A percentile compares a stretch with the other conserved stretches of the same genome.
phyloP scores from a whole-genome alignment of 2,888 invertebrate genomes.

The Incurvaria masculella region DNA sequence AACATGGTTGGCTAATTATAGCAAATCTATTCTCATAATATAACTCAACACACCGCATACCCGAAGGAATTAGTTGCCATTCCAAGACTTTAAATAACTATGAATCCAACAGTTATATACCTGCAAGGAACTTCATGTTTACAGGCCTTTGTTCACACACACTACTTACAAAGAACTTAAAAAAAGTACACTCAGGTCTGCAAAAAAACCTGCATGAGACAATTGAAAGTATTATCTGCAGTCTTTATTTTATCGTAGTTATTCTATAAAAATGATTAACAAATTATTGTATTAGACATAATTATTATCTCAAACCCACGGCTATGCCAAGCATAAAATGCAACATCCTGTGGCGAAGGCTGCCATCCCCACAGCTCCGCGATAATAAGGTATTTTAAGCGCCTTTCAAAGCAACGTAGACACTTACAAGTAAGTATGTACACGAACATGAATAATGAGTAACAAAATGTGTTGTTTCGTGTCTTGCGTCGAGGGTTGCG shows the following conservation, averaged over 20 bases:
- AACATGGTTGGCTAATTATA: too few species aligned
- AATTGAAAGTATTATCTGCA: slow-evolving; percentile 1
- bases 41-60: too few species aligned
- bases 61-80: too few species aligned
- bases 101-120: too few species aligned
- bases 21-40: too few species aligned
- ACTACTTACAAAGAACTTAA: too few species aligned
- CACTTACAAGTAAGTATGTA: not conserved
- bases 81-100: too few species aligned
- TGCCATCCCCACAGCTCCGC: not conserved
- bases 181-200: not conserved
- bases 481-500: not conserved
- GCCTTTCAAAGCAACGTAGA: not conserved
- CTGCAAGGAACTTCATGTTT: too few species aligned
- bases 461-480: not conserved
- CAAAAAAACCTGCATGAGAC: not conserved
- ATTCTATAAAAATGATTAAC: slow-evolving; percentile 22
- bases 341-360: not conserved
- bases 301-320: too few species aligned
- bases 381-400: not conserved
- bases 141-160: too few species aligned
- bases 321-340: too few species aligned
- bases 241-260: slow-evolving; percentile 18
- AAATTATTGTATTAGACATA: too few species aligned
- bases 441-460: not conserved